Base-by-base conservation (phyloP, 2,888 invertebrate species). In the Siphlonurus alternatus region DNA sequence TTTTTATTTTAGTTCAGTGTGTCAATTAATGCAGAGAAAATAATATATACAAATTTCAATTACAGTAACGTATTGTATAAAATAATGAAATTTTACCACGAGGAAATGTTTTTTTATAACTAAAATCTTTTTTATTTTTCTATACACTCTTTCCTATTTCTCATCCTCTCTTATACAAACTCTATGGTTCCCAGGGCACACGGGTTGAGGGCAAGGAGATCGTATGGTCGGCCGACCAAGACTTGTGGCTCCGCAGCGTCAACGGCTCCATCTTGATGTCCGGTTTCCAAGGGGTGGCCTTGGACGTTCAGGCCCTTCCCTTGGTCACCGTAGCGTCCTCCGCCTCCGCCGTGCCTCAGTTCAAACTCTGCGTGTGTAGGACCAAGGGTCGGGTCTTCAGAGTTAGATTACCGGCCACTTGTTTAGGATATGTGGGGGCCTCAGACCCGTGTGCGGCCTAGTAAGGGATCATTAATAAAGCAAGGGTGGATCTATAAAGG, bases 361-460 rank as follows among this genome's bases (percentile, higher is more conserved):
- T 86, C 70, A 93, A 93, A 74, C 81, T 94, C 1, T 94, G 93
- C 70, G 86, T 93, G 1, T 93, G 93, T 71, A 91, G 92, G 89
- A 93, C 93, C 0, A 85, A 87, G 67, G 93, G 93, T 0, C 88
- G 87, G 70, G 73, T 94, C 62, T 93, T 92, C 72, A 80, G 86
- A 66, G 83, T 93, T 3, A 56, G 20, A 56, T 20, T 56, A 22
- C 56, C 56, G 7, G 56, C 7, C 5, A 10, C 56, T 22, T 56
- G 56, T 22, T 22, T 56, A n/a, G 5, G 7, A 20, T 56, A 18
- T 22, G n/a, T n/a, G 5, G 56, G 7, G 5, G n/a, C 5, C n/a
- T 20, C 19, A 20, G 22, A 56, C 20, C 56, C 56, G 7, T 56
- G 56, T 56, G 56, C 56, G 7, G 15, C 38, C 5, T 38, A 38